Evolutionary conservation across 1,140 invertebrate genomes (phyloP), one percentile per base, ranked within the genome.

Genomic region (Temnothorax nylanderi): DNA sequence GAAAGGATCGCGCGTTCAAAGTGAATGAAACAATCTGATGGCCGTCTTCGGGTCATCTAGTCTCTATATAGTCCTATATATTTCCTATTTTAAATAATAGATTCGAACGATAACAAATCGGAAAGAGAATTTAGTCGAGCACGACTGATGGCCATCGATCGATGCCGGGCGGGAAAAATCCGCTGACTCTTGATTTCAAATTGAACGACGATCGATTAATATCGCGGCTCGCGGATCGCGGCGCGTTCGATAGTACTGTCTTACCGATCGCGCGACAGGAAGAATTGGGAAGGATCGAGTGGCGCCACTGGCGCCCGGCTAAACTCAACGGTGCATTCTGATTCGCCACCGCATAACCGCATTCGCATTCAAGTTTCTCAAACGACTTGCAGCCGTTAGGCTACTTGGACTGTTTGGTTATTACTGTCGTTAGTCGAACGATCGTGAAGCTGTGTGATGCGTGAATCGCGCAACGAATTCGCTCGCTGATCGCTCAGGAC

Each of bases 331-430:
- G 47, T 11, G 62, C 47, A 11, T 3, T 34, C n/a, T 77, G 86
- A 89, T 91, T 91, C 67, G 88, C 13, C 26, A 26, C 8, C 44
- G 18, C 26, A 1, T 26, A 26, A 26, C 8, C 44, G 18, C n/a
- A 51, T 75, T 76, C 58, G 41, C 62, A 81, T 94, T 94, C 88
- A 93, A 94, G 92, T 81, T 93, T 92, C 87, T 93, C 86, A 92
- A 94, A 94, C 86, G 88, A 41, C 69, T 78, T 51, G 71, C 34
- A 37, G 84, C 93, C 93, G 93, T 94, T 94, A 92, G 87, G 44
- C 77, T 86, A 92, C 26, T 26, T 26, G 26, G 26, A 1, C 26
- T 1, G 26, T 26, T n/a, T n/a, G n/a, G n/a, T n/a, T n/a, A n/a
- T n/a, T 26, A 1, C 26, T 1, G 26, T 26, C 26, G 26, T 26